phyloP scores from a whole-genome alignment of 2,113 vertebrate species.

The Platysteira castanea region DNA sequence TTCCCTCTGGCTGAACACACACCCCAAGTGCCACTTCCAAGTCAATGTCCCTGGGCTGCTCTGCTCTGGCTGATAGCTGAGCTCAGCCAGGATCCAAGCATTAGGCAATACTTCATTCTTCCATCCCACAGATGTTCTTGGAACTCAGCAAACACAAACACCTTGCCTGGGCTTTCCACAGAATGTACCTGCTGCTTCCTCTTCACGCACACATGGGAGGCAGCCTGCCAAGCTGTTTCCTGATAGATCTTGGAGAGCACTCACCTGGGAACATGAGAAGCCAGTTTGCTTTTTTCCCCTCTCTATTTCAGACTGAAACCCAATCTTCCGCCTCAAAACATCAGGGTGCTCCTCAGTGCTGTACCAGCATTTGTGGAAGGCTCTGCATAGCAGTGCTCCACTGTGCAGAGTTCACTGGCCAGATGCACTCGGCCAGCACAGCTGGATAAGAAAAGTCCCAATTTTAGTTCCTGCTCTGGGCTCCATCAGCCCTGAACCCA shows the following conservation, averaged over 20 bases:
- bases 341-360: not conserved
- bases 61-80: not conserved
- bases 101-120: not conserved
- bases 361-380: not conserved
- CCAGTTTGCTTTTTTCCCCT: rapidly evolving
- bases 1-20: not conserved
- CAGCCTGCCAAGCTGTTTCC: not conserved
- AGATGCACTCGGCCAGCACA: not conserved
- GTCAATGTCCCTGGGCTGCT: not conserved
- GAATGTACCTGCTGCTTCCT: not conserved
- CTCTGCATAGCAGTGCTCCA: not conserved
- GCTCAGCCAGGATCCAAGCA: not conserved
- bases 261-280: rapidly evolving
- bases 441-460: not conserved
- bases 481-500: not conserved
- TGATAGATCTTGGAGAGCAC: not conserved
- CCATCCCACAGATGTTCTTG: not conserved
- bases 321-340: not conserved
- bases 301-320: not conserved
- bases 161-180: not conserved
- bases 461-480: not conserved
- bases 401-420: not conserved
- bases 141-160: not conserved
- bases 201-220: not conserved
- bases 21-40: not conserved